Base-by-base conservation (phyloP, 2,797 vertebrate genomes). In the Scomberomorus guttatus region DNA sequence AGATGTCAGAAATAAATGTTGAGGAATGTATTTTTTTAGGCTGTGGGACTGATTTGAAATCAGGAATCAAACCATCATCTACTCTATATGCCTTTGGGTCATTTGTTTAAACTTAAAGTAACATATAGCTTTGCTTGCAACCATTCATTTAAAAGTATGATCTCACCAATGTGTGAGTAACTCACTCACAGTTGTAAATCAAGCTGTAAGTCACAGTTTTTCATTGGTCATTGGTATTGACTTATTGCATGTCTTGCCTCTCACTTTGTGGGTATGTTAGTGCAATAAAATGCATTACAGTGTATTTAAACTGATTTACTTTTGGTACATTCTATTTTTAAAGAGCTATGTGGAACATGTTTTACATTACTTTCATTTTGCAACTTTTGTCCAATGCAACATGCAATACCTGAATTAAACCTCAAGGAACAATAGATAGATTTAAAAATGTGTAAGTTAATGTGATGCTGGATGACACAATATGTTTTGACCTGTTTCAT, bases 111-210 rank as follows among this genome's bases (percentile, higher is more conserved):
- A n/a, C 22, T 8, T 29, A 27, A 48, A 25, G 9, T 52, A 18
- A 32, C 2, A 27, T 11, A 22, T 62, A 27, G 22, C 13, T 29
- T 44, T 70, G 17, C 8, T 37, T 54, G 37, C 24, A 57, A 20
- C 20, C 29, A 18, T 64, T 51, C 9, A 34, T 42, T 15, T 17
- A 15, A 17, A 22, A 14, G 25, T 5, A 34, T 77, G 80, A 85
- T 29, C 22, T 87, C 87, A 50, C 17, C 34, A 2, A 5, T 25
- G 34, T 27, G 29, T 62, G 75, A 77, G 60, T 70, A 42, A 79
- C 62, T 72, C 5, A 17, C 6, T 18, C 37, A 4, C 1, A 4
- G 29, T 5, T 20, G n/a, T 50, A 51, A 48, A 32, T 59, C 39
- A 27, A 4, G 11, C 22, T 62, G 9, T 24, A 17, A 0, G 27